phyloP scores from a whole-genome alignment of 2,888 invertebrate species.

The Lamellibrachia columna region DNA sequence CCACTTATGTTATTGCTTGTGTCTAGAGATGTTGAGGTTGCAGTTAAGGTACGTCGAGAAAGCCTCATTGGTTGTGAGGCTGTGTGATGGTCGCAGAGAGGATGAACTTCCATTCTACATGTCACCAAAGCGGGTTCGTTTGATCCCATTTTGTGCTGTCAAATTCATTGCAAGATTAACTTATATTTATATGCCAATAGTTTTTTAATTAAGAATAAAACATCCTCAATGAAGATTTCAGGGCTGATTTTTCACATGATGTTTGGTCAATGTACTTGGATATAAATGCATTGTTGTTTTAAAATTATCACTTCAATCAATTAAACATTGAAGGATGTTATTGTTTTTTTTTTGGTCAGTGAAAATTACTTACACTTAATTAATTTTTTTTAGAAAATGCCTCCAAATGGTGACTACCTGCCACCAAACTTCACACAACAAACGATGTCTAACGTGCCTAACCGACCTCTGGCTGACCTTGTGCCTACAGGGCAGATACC shows the following conservation, averaged over 20 bases:
- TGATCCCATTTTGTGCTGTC: not conserved
- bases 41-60: conserved; percentile 58
- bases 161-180: not conserved
- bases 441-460: conserved; percentile 47
- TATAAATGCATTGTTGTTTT: not conserved
- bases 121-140: conserved; percentile 17
- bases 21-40: not conserved
- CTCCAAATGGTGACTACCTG: not conserved
- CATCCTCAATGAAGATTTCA: too few species aligned
- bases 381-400: conserved; percentile 18
- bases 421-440: conserved; percentile 25
- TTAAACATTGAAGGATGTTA: conserved; percentile 13
- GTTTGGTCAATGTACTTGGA: too few species aligned
- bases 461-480: conserved; percentile 50
- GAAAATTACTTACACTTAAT: not conserved
- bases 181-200: too few species aligned
- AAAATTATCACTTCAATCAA: too few species aligned
- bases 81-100: conserved; percentile 59
- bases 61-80: conserved; percentile 57
- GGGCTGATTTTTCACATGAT: too few species aligned
- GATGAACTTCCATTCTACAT: conserved; percentile 51
- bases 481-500: conserved; percentile 57
- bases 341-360: not conserved
- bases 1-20: not conserved
- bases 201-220: too few species aligned